Percentiles rank a stretch among this genome's conserved stretches.
These are phyloP conservation scores for Zaprionus vittiger DNA, from an alignment of 1,140 invertebrate genomes.

Conservation along the genomic window DNA sequence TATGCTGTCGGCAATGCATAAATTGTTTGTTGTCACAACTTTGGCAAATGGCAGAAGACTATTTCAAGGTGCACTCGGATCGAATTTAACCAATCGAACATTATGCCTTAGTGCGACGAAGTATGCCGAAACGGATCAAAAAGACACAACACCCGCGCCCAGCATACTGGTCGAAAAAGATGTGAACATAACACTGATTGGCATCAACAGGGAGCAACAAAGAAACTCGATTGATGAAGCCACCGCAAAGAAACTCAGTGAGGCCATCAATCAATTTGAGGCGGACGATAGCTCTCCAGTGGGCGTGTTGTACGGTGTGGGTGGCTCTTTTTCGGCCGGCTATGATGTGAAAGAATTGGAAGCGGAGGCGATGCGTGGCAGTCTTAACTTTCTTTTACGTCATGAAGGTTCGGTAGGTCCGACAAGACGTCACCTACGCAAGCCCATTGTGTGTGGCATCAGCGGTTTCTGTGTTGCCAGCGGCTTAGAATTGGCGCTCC, in stretches of 20 bases:
- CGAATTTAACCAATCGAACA: slow-evolving; percentile 16
- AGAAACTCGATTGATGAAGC: slow-evolving; percentile 91
- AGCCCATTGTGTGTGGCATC: slow-evolving; percentile 94
- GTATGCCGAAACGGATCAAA: slow-evolving; percentile 4
- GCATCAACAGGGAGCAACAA: slow-evolving; percentile 93
- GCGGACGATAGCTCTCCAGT: slow-evolving; percentile 88
- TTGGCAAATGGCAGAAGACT: slow-evolving; percentile 15
- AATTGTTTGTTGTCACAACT: slow-evolving; percentile 48
- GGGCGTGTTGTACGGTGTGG: slow-evolving; percentile 93
- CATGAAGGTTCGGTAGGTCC: slow-evolving; percentile 85
- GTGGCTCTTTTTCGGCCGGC: slow-evolving; percentile 95
- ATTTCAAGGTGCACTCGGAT: slow-evolving; percentile 15
- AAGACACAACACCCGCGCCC: not conserved
- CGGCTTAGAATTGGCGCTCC: slow-evolving; percentile 94
- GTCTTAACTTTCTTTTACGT: slow-evolving; percentile 66
- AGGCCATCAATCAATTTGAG: slow-evolving; percentile 92
- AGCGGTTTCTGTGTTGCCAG: slow-evolving; percentile 94
- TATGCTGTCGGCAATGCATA: slow-evolving; percentile 51
- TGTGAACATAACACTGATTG: slow-evolving; percentile 89
- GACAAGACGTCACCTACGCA: slow-evolving; percentile 88
- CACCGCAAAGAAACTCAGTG: slow-evolving; percentile 88
- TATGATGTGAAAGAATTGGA: slow-evolving; percentile 91
- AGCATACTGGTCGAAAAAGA: slow-evolving; percentile 84
- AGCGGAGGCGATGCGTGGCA: slow-evolving; percentile 60
- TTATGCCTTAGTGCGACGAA: slow-evolving; percentile 23